phyloP scores from a whole-genome alignment of 2,797 vertebrate genomes.

The Tapirus indicus region DNA sequence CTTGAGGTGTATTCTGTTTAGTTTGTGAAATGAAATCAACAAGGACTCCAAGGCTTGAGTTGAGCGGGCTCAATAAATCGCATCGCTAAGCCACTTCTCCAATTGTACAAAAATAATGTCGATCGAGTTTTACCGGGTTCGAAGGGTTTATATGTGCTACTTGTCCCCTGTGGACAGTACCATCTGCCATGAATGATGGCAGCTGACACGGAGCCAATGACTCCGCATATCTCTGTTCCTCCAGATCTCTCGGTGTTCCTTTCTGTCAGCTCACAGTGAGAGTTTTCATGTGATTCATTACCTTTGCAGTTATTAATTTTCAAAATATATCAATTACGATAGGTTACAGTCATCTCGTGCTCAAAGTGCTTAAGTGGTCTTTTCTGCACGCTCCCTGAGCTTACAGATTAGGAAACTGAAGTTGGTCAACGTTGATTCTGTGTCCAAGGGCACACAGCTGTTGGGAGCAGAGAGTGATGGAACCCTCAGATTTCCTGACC shows the following conservation, averaged over 20 bases:
- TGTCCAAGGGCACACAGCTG: neutral
- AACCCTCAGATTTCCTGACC: constrained; percentile 32
- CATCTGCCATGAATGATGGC: neutral
- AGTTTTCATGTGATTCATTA: constrained; percentile 1
- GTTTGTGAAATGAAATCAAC: neutral
- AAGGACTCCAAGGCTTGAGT: neutral
- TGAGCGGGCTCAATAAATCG: neutral
- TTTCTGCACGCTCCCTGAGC: accelerated
- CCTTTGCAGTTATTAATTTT: constrained; percentile 51
- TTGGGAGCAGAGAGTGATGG: neutral
- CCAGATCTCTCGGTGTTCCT: constrained; percentile 14
- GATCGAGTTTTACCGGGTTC: neutral
- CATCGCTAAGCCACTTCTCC: neutral
- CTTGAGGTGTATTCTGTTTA: neutral
- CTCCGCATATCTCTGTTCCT: neutral
- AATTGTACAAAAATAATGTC: neutral
- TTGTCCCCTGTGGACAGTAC: neutral
- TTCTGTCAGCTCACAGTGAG: neutral
- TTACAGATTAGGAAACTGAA: neutral
- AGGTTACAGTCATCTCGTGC: neutral
- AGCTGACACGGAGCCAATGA: neutral
- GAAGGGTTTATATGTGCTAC: neutral
- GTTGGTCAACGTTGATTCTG: neutral
- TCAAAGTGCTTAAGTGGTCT: neutral
- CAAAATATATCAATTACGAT: neutral